A percentile compares a stretch with the other conserved stretches of the same genome.
Conservation (phyloP, 2,797 vertebrate genomes). For the Acanthopagrus latus region DNA sequence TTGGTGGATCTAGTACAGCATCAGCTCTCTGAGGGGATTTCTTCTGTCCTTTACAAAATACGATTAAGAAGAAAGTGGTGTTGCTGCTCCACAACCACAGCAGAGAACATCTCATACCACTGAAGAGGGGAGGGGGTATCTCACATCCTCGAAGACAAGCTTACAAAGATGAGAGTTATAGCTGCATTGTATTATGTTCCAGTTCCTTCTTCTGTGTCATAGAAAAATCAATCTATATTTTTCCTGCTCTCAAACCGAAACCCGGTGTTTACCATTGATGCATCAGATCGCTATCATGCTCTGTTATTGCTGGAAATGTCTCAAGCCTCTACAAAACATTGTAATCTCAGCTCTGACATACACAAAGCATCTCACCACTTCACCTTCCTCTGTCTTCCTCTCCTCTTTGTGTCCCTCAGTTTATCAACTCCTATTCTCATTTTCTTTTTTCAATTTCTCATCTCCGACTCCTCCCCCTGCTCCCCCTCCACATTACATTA, state of each 20-base stretch:
- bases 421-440: not conserved
- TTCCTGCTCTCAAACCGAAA: constrained; percentile 24
- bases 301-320: constrained; percentile 11
- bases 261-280: constrained; percentile 28
- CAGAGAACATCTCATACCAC: constrained; percentile 1
- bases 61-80: constrained; percentile 7
- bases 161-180: not conserved
- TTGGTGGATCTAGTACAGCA: not conserved
- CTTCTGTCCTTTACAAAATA: constrained; percentile 9
- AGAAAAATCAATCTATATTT: constrained; percentile 8
- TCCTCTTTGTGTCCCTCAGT: constrained; percentile 5
- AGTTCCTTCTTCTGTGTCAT: constrained; percentile 7
- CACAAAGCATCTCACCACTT: constrained; percentile 23
- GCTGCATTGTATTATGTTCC: constrained; percentile 1
- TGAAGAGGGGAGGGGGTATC: not conserved
- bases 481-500: constrained; percentile 32
- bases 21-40: not conserved
- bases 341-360: constrained; percentile 2
- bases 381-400: not conserved
- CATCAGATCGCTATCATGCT: not conserved
- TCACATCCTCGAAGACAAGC: constrained; percentile 4
- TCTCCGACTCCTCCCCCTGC: not conserved
- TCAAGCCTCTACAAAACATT: constrained; percentile 17
- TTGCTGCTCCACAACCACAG: constrained; percentile 22
- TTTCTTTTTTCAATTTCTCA: not conserved